Percentiles rank a stretch among this genome's conserved stretches.
phyloP scores from a whole-genome alignment of 2,797 vertebrate genomes.

The Babyrousa celebensis region DNA sequence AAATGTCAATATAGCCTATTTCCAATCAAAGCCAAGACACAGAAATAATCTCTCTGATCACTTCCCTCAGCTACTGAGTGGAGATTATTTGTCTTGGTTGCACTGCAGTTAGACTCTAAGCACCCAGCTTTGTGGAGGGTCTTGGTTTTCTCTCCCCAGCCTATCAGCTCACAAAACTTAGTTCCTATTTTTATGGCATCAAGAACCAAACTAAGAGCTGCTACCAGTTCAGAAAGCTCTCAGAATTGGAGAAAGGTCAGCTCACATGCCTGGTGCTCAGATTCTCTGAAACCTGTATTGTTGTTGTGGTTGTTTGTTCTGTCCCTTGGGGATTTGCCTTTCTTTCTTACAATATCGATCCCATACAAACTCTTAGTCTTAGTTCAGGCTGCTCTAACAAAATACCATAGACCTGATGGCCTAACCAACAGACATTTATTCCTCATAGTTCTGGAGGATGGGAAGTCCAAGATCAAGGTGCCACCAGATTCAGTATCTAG shows the following conservation, averaged over 20 bases:
- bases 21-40: neutral
- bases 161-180: neutral
- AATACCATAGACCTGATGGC: neutral
- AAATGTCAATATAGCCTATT: conserved; percentile 11
- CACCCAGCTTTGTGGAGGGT: neutral
- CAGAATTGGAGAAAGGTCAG: neutral
- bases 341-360: neutral
- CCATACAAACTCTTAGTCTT: neutral
- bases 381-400: neutral
- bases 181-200: neutral
- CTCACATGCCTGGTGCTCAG: neutral
- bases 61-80: neutral
- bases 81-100: neutral
- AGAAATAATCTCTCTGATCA: neutral
- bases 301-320: neutral
- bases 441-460: neutral
- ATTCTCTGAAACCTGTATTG: neutral
- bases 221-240: neutral
- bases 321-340: neutral
- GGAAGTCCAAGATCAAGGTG: neutral
- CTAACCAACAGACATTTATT: neutral
- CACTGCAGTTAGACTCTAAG: neutral
- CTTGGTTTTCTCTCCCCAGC: neutral
- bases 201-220: neutral
- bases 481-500: neutral